Conservation (phyloP, 92 coral and sea anemone genomes). For the Anthopleura xanthogrammica region DNA sequence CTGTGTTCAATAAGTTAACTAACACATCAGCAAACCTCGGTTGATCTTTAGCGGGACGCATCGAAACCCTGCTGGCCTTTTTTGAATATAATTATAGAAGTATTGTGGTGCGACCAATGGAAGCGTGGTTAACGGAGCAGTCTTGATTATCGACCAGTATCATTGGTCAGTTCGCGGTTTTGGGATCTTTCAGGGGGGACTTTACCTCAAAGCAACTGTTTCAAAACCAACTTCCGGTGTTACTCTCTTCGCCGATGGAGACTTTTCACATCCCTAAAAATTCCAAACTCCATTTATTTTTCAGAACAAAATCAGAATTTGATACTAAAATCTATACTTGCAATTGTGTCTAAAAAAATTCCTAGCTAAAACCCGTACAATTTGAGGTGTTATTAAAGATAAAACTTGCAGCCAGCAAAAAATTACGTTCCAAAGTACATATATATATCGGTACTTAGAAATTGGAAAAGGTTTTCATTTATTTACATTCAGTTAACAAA, state of each 20-base stretch:
- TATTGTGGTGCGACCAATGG: slow-evolving; percentile 53
- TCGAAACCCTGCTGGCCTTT: slow-evolving; percentile 47
- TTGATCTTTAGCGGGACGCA: slow-evolving; percentile 22
- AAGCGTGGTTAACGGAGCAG: slow-evolving; percentile 36
- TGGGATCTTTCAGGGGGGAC: slow-evolving; percentile 14
- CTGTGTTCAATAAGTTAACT: slow-evolving; percentile 10
- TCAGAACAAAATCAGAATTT: background rate
- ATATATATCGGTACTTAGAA: background rate
- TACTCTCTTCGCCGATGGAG: background rate
- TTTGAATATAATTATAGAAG: slow-evolving; percentile 54
- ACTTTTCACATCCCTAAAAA: background rate
- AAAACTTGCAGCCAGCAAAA: background rate
- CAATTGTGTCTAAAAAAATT: too few species aligned
- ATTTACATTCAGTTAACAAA: background rate
- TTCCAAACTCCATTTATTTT: background rate
- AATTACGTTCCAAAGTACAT: background rate
- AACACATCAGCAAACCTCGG: slow-evolving; percentile 37
- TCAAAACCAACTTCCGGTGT: background rate
- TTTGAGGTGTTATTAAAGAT: background rate
- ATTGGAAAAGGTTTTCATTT: background rate
- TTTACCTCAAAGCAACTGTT: background rate
- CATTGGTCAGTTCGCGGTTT: slow-evolving; percentile 44
- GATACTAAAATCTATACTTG: too few species aligned
- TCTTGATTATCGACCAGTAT: slow-evolving; percentile 29
- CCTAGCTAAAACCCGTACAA: too few species aligned